Evolutionary conservation across 2,797 vertebrate genomes (phyloP).

Genomic region (Percopsis omiscomaycus): DNA sequence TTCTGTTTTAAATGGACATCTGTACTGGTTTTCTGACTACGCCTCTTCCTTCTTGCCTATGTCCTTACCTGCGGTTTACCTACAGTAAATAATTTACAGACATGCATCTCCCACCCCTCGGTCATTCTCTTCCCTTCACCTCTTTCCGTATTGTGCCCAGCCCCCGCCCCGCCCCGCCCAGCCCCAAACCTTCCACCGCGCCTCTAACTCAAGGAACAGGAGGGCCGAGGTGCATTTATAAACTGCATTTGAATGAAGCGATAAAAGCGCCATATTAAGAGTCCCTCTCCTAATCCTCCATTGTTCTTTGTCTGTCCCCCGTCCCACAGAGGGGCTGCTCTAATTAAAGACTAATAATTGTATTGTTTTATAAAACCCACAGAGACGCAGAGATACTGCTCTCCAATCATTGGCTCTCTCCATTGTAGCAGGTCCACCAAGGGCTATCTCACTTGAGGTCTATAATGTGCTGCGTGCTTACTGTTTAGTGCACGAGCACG

Average conservation of each 20-base stretch:
- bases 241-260: slow-evolving; percentile 60
- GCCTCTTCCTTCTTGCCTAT: neutral
- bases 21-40: neutral
- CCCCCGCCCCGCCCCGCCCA: slow-evolving; percentile 24
- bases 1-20: neutral
- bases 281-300: slow-evolving; percentile 68
- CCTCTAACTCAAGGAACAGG: slow-evolving; percentile 16
- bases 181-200: slow-evolving; percentile 18
- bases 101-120: neutral
- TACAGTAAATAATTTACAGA: neutral
- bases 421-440: slow-evolving; percentile 44
- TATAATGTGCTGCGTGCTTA: slow-evolving; percentile 22
- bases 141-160: slow-evolving; percentile 3
- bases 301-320: slow-evolving; percentile 68
- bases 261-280: slow-evolving; percentile 72
- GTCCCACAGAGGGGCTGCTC: slow-evolving; percentile 67
- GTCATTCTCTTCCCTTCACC: neutral
- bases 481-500: slow-evolving; percentile 7
- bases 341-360: slow-evolving; percentile 80
- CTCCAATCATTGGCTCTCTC: slow-evolving; percentile 67
- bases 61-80: neutral
- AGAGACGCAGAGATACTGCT: slow-evolving; percentile 70
- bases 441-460: slow-evolving; percentile 58
- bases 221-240: slow-evolving; percentile 52
- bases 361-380: slow-evolving; percentile 76